Evolutionary conservation across 2,797 vertebrate species (phyloP).

Genomic region (Manis pentadactyla): DNA sequence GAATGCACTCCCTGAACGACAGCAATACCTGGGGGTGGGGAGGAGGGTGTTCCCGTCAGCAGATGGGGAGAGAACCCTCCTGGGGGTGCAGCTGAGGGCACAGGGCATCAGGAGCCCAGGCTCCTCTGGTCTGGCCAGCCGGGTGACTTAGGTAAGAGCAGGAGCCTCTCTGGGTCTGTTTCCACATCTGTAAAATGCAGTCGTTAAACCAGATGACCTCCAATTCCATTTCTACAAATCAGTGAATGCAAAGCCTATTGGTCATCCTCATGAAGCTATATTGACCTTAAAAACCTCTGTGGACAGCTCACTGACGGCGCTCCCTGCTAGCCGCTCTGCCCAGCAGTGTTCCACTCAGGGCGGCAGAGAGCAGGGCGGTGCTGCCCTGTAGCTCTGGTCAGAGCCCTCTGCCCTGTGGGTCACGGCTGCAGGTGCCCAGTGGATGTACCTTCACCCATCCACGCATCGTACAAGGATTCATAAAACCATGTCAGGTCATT

Average conservation of each 20-base stretch:
- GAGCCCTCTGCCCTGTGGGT: constrained; percentile 34
- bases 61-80: not conserved
- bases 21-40: not conserved
- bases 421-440: constrained; percentile 53
- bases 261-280: constrained; percentile 43
- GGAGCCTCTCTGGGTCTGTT: constrained; percentile 26
- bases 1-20: not conserved
- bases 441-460: constrained; percentile 42
- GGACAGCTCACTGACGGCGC: not conserved
- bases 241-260: not conserved
- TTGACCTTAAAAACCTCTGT: not conserved
- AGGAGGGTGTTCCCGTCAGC: not conserved
- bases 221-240: constrained; percentile 40
- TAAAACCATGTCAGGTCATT: constrained; percentile 5
- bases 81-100: not conserved
- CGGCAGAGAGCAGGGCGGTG: constrained; percentile 31
- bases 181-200: constrained; percentile 32
- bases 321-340: not conserved
- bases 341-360: constrained; percentile 28
- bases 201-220: constrained; percentile 48
- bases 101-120: not conserved
- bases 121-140: constrained; percentile 41
- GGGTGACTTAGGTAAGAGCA: constrained; percentile 39
- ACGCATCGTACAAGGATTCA: not conserved
- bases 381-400: constrained; percentile 51